Evolutionary conservation across 2,888 invertebrate genomes (phyloP).

Genomic region (Apoda limacodes): DNA sequence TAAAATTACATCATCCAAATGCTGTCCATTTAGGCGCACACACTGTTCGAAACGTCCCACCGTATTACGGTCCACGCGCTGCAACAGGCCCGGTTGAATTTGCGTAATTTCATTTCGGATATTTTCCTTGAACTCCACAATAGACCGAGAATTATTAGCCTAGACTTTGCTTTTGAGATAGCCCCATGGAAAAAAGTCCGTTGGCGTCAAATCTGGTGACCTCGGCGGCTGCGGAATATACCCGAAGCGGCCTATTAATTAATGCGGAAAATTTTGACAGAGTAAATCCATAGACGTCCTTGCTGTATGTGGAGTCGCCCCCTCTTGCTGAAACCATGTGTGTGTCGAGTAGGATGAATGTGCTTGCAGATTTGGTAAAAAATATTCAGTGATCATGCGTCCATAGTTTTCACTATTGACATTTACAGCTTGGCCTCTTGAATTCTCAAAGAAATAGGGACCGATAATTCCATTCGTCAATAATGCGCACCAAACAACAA

Average conservation of each 20-base stretch:
- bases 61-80: slow-evolving; percentile 4
- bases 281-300: slow-evolving; percentile 5
- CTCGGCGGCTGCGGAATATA: slow-evolving; percentile 6
- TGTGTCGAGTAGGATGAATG: slow-evolving; percentile 9
- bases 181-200: slow-evolving; percentile 10
- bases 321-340: slow-evolving; percentile 15
- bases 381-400: slow-evolving; percentile 13
- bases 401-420: slow-evolving; percentile 10
- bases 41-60: slow-evolving; percentile 8
- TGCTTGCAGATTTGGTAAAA: slow-evolving; percentile 13
- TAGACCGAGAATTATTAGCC: slow-evolving; percentile 3
- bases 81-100: slow-evolving; percentile 4
- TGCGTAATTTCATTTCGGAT: slow-evolving; percentile 7
- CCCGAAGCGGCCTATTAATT: slow-evolving; percentile 7
- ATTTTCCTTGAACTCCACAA: slow-evolving; percentile 8
- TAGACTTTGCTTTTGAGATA: slow-evolving; percentile 10
- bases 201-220: slow-evolving; percentile 8
- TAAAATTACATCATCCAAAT: slow-evolving; percentile 11
- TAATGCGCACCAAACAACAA: no score
- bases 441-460: no score
- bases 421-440: slow-evolving; percentile 4
- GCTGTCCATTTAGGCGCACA: slow-evolving; percentile 6
- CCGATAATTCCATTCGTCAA: no score
- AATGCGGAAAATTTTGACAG: slow-evolving; percentile 3
- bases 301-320: slow-evolving; percentile 14